These are phyloP conservation scores for Drosophila melanosoma DNA, from an alignment of 2,888 invertebrate genomes.

Conservation along the genomic window DNA sequence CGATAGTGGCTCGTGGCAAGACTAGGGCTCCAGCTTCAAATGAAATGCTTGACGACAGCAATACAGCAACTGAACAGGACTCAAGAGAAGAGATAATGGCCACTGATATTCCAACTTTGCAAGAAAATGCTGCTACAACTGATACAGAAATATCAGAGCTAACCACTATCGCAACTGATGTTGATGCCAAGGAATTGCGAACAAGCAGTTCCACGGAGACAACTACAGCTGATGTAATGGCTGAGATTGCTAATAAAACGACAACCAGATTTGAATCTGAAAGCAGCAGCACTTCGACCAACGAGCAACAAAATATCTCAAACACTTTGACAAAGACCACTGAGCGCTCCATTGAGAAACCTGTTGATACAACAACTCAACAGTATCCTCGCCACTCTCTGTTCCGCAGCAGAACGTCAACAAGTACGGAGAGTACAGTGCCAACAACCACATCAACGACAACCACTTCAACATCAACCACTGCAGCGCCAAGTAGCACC, in stretches of 20 bases:
- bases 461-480: neutral
- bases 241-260: neutral
- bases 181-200: neutral
- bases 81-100: conserved; percentile 36
- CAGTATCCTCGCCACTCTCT: neutral
- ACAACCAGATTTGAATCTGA: neutral
- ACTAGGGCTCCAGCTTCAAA: conserved; percentile 45
- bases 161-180: conserved; percentile 9
- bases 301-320: neutral
- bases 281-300: conserved; percentile 7
- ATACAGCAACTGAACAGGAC: conserved; percentile 58
- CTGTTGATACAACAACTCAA: neutral
- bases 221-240: neutral
- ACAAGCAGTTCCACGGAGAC: neutral
- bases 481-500: neutral
- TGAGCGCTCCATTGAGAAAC: neutral
- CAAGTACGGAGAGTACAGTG: neutral
- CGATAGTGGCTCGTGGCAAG: conserved; percentile 26
- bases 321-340: neutral
- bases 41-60: conserved; percentile 48
- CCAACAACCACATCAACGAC: conserved; percentile 3
- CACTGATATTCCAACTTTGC: conserved; percentile 1
- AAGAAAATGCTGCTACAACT: neutral
- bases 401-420: neutral
- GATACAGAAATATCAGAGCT: neutral